phyloP scores from a whole-genome alignment of 1,140 invertebrate genomes.

The Drosophila kohkoa region DNA sequence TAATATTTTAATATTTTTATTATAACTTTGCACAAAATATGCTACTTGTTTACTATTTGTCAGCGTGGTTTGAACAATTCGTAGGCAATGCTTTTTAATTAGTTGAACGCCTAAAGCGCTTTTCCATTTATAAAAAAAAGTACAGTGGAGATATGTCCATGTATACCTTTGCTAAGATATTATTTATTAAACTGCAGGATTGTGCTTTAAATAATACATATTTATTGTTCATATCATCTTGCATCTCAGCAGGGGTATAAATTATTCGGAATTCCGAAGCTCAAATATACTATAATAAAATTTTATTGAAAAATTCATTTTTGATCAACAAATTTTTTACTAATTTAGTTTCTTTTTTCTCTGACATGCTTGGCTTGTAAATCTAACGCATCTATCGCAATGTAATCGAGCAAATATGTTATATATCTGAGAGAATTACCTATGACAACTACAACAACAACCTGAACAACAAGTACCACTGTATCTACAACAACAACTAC shows the following conservation, averaged over 20 bases:
- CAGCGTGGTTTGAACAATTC: conserved; percentile 14
- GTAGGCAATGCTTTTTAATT: conserved; percentile 53
- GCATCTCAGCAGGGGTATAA: conserved; percentile 6
- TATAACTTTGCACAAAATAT: conserved; percentile 12
- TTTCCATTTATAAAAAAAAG: neutral
- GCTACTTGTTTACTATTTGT: conserved; percentile 4
- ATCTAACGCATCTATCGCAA: conserved; percentile 75
- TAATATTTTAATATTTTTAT: conserved; percentile 31
- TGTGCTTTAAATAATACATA: neutral
- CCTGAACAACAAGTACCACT: conserved; percentile 16
- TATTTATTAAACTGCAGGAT: too few species aligned
- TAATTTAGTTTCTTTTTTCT: conserved; percentile 85
- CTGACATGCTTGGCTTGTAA: conserved; percentile 83
- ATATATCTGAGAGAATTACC: conserved; percentile 38
- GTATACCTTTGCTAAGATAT: neutral
- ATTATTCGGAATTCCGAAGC: conserved; percentile 26
- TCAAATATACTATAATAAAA: neutral
- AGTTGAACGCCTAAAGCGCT: conserved; percentile 6
- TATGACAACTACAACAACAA: conserved; percentile 26
- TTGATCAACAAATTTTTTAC: conserved; percentile 72
- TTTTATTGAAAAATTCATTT: conserved; percentile 23
- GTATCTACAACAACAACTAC: conserved; percentile 31
- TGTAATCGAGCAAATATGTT: conserved; percentile 58
- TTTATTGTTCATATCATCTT: neutral
- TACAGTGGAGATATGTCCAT: neutral